phyloP scores from a whole-genome alignment of 2,888 invertebrate genomes.

The Steinernema carpocapsae region DNA sequence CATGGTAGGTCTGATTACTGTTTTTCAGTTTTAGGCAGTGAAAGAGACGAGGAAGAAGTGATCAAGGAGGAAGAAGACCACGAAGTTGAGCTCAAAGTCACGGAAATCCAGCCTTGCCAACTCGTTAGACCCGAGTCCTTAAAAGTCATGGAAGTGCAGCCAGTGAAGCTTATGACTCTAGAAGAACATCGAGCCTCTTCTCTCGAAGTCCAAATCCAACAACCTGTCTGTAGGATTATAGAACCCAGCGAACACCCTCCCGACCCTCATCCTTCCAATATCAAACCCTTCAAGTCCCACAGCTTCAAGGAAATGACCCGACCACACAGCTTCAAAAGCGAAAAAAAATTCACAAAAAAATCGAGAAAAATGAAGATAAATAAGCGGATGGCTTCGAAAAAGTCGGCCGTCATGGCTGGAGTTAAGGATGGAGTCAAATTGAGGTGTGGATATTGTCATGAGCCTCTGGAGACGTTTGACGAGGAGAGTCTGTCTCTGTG shows the following conservation, averaged over 20 bases:
- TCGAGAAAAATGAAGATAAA: constrained; percentile 31
- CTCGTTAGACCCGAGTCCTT: constrained; percentile 57
- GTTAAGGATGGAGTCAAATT: constrained; percentile 56
- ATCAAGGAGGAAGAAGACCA: constrained; percentile 47
- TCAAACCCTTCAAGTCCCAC: constrained; percentile 29
- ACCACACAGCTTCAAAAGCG: constrained; percentile 38
- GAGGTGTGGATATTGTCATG: constrained; percentile 86
- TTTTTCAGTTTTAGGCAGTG: constrained; percentile 20
- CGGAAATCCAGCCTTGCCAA: constrained; percentile 27
- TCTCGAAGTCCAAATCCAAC: constrained; percentile 1
- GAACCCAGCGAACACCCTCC: constrained; percentile 26
- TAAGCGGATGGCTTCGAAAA: constrained; percentile 13
- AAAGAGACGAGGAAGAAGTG: constrained; percentile 40
- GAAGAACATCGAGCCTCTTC: constrained; percentile 28
- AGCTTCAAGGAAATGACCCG: constrained; percentile 36
- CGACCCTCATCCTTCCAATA: constrained; percentile 28
- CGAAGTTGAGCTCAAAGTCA: constrained; percentile 2
- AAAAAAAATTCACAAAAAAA: constrained; percentile 2
- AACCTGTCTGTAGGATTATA: constrained; percentile 5
- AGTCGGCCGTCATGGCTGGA: constrained; percentile 31
- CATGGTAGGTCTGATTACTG: background rate
- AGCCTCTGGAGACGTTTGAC: constrained; percentile 85
- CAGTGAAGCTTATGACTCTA: constrained; percentile 24
- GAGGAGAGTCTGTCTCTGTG: constrained; percentile 86
- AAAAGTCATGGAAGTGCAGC: constrained; percentile 45